A percentile compares a stretch with the other conserved stretches of the same genome.
Evolutionary conservation across 1,140 invertebrate species (phyloP).

Genomic region (Acyrthosiphon pisum): DNA sequence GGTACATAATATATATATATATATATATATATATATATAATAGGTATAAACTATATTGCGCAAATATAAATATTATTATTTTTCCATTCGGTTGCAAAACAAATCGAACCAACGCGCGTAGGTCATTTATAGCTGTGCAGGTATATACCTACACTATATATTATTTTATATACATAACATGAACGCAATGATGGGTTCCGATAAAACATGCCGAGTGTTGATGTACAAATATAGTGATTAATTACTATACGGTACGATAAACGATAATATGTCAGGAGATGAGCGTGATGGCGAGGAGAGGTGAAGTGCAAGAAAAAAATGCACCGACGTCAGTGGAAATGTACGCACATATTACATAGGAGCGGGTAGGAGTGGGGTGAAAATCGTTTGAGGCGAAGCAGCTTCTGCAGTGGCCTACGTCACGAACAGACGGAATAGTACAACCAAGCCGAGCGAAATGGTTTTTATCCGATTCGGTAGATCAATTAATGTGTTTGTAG

Average conservation of each 20-base stretch:
- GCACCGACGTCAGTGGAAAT: not conserved
- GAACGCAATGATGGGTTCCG: not conserved
- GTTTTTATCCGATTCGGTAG: not conserved
- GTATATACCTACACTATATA: no score
- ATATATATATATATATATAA: no score
- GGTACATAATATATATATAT: no score
- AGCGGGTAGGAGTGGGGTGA: accelerated
- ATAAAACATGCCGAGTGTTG: not conserved
- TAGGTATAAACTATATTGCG: not conserved
- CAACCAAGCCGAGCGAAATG: not conserved
- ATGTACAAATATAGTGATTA: not conserved
- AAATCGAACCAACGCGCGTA: not conserved
- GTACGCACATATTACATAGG: not conserved
- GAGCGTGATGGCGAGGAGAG: not conserved
- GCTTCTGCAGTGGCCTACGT: not conserved
- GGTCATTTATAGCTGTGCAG: not conserved
- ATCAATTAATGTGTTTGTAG: not conserved
- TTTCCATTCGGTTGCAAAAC: not conserved
- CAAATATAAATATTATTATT: not conserved
- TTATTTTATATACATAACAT: not conserved
- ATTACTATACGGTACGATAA: not conserved
- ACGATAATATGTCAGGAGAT: not conserved
- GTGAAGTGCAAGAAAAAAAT: not conserved
- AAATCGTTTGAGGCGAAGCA: not conserved
- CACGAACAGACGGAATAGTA: not conserved